Percentiles rank a stretch among this genome's conserved stretches.
phyloP scores from a whole-genome alignment of 2,797 vertebrate species.

The Acridotheres tristis region DNA sequence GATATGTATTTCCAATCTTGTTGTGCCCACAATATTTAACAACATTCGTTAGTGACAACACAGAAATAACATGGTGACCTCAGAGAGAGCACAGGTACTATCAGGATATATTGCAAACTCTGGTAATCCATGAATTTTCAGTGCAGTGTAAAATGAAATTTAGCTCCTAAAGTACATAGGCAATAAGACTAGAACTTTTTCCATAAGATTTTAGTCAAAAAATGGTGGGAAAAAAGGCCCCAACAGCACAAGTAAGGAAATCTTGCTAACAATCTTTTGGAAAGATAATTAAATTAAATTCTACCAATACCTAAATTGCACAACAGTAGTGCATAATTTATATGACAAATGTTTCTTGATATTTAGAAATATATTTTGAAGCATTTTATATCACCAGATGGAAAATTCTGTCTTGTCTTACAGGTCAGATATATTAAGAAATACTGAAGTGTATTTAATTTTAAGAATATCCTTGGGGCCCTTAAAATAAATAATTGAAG shows the following conservation, averaged over 20 bases:
- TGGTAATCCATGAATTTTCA: neutral
- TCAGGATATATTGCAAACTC: rapidly evolving
- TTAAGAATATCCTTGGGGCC: neutral
- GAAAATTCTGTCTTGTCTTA: neutral
- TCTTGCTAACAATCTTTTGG: neutral
- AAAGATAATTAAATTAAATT: neutral
- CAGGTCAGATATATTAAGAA: neutral
- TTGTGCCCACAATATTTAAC: neutral
- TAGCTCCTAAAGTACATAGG: neutral
- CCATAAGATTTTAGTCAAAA: neutral
- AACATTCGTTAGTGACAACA: neutral
- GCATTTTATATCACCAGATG: neutral
- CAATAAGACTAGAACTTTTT: neutral
- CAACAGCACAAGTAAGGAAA: neutral
- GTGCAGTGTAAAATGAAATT: neutral
- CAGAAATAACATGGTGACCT: neutral
- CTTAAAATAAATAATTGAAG: neutral
- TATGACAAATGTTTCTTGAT: neutral
- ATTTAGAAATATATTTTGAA: neutral
- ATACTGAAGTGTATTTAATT: neutral
- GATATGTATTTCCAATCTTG: neutral
- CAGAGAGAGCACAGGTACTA: neutral
- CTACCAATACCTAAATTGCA: neutral
- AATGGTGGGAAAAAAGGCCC: rapidly evolving
- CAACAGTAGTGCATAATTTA: neutral